Base-by-base conservation (phyloP, 2,888 invertebrate genomes). In the Mesorhabditis spiculigera region DNA sequence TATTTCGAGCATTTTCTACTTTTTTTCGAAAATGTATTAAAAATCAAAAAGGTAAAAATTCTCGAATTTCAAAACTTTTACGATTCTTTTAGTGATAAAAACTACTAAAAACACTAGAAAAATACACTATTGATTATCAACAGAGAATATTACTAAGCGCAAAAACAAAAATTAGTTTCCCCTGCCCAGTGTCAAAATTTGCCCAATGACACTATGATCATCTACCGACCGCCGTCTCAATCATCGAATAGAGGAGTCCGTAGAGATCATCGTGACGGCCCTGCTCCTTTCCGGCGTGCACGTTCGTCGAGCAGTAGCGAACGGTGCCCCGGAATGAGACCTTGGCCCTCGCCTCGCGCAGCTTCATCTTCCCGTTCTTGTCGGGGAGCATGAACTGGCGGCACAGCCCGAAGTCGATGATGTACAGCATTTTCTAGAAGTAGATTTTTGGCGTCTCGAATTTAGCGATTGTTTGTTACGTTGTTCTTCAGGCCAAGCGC, bases 251-350 rank as follows among this genome's bases (percentile, higher is more conserved):
- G 50, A 79, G 72, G 41, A 76, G 72, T 8, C 74, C 71, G 62
- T 69, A 97, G 5, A 98, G 90, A 87, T 98, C 98, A 87, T 98
- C 98, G 87, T 97, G 97, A 2, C 97, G 90, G 2, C 97, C 97
- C 95, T 97, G 97, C 89, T 98, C 97, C 89, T 90, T 90, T 89
- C 96, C 97, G 86, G 94, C 93, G 88, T 98, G 97, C 64, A 97
- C 97, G 90, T 97, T 98, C 73, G 97, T 92, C 41, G 95, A 96
- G 73, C 97, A 97, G 88, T 98, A 98, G 63, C 97, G 91, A 28
- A 98, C 97, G 13, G 97, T 98, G 41, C 89, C 89, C 81, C 97
- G 90, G 87, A 98, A 98, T 4, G 97, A 96, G 45, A 96, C 73
- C 71, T 81, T 82, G 65, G 50, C 73, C 4, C 82, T 70, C 44